Conservation (phyloP, 2,888 invertebrate genomes). For the Apamea crenata region DNA sequence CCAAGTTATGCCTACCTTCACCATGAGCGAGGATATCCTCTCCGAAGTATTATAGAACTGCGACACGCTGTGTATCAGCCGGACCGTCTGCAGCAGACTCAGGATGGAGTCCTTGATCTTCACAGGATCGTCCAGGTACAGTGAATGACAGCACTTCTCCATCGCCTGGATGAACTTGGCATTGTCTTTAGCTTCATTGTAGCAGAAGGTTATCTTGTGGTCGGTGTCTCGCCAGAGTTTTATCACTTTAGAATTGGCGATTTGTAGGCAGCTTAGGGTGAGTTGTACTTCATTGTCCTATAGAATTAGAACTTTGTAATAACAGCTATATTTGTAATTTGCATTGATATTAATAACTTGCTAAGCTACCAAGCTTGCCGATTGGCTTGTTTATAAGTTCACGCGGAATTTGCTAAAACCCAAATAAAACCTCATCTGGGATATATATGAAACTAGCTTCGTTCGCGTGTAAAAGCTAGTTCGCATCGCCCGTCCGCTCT, state of each 20-base stretch:
- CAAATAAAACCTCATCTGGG: not conserved
- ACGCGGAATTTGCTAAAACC: not conserved
- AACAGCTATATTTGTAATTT: not conserved
- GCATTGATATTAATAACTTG: not conserved
- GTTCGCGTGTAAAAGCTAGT: not conserved
- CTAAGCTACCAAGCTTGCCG: not conserved
- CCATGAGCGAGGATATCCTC: constrained; percentile 98
- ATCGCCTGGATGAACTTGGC: constrained; percentile 97
- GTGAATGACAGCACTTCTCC: constrained; percentile 98
- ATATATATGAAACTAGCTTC: not conserved
- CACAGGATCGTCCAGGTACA: constrained; percentile 98
- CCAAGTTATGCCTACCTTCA: constrained; percentile 92
- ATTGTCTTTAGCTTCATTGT: constrained; percentile 98
- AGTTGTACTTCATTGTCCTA: constrained; percentile 94
- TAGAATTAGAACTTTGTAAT: not conserved
- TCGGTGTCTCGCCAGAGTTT: constrained; percentile 96
- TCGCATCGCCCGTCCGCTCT: not conserved
- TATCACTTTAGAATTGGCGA: constrained; percentile 94
- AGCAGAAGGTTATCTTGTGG: constrained; percentile 97
- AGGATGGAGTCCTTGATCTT: constrained; percentile 97
- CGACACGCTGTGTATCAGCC: constrained; percentile 98
- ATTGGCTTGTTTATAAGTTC: not conserved
- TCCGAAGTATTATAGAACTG: constrained; percentile 99
- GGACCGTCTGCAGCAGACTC: constrained; percentile 96
- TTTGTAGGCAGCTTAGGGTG: constrained; percentile 93